phyloP scores from a whole-genome alignment of 1,140 invertebrate genomes.

The Cyclina sinensis region DNA sequence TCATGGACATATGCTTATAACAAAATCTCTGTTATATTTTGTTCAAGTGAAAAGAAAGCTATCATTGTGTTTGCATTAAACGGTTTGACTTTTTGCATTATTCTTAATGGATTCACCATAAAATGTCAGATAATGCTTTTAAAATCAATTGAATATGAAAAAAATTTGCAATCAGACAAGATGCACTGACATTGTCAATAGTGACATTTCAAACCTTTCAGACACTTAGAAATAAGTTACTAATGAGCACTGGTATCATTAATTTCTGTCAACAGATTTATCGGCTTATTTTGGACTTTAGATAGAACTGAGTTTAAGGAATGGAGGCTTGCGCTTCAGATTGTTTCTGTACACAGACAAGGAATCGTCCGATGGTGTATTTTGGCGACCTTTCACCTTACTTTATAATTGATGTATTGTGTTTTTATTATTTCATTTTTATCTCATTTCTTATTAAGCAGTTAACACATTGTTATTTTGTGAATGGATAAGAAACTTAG shows the following conservation, averaged over 20 bases:
- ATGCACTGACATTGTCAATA: too few species aligned
- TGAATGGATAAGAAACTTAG: neutral
- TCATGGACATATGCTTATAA: neutral
- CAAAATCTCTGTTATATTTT: too few species aligned
- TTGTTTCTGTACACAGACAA: neutral
- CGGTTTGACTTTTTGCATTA: conserved; percentile 5
- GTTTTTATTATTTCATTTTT: neutral
- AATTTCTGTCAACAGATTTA: too few species aligned
- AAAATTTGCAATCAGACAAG: neutral
- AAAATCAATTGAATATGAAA: neutral
- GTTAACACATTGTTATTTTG: neutral
- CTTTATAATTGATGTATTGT: neutral
- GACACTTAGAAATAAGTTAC: neutral
- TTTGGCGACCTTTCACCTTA: neutral
- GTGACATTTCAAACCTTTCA: neutral
- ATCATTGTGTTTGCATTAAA: too few species aligned
- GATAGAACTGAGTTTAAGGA: too few species aligned
- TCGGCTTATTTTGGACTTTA: too few species aligned
- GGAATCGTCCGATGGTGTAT: neutral
- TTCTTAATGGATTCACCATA: neutral
- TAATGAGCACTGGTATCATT: neutral
- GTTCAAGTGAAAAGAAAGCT: neutral
- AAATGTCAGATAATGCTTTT: neutral
- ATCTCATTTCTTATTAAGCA: neutral
- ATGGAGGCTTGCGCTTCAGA: neutral